Evolutionary conservation across 1,140 invertebrate species (phyloP), one percentile per base, ranked within the genome.

Genomic region (Asbolus verrucosus): DNA sequence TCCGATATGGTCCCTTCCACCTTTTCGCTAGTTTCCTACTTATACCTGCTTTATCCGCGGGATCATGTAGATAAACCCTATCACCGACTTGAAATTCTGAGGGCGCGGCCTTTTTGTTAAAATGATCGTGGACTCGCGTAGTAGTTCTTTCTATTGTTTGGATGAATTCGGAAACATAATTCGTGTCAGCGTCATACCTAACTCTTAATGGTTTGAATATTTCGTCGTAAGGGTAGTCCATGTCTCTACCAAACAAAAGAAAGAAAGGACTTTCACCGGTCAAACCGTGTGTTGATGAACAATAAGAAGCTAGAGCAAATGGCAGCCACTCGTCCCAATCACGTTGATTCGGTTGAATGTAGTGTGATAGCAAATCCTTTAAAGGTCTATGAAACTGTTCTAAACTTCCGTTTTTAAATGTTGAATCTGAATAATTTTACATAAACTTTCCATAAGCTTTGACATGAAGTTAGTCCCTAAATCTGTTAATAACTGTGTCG

Each of bases 281-380:
- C 0, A 69, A 24, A 16, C 62, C 62, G 33, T 84, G 81, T 2
- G 70, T 16, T 16, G 74, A 71, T 0, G 77, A 72, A 11, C 21
- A 60, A 60, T 76, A 75, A 3, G 67, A 18, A 6, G 46, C n/a
- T 16, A 73, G 19, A 2, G 71, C 67, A 31, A 73, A 74, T 1
- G 73, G 73, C 0, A 82, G 4, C 14, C 65, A 78, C 6, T 75
- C 31, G 19, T 80, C 71, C 82, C 82, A 84, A 69, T 81, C 72
- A 6, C 59, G 65, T 5, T 77, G 68, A 4, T 65, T 36, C 4
- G 60, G 43, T 2, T 73, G 36, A 41, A 77, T 59, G 33, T 65
- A 74, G 36, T 76, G 63, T 19, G 8, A 54, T 27, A 70, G 43
- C 15, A 70, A 41, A 21, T 70, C 71, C 27, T 74, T 73, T 9